phyloP scores from a whole-genome alignment of 2,113 vertebrate genomes.

The Uropsilus gracilis region DNA sequence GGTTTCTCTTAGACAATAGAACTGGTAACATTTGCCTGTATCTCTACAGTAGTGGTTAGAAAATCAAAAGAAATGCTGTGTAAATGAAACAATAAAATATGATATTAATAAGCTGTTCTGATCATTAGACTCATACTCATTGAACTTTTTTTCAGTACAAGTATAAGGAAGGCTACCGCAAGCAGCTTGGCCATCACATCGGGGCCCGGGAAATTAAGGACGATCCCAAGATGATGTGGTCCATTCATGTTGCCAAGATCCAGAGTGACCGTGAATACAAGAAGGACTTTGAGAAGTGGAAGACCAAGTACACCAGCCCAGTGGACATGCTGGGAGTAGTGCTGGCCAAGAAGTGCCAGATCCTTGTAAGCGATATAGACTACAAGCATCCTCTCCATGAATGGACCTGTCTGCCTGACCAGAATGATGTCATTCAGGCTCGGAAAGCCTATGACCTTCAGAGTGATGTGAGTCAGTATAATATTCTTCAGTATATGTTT shows the following conservation, averaged over 20 bases:
- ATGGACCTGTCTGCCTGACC: constrained; percentile 94
- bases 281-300: constrained; percentile 93
- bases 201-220: constrained; percentile 89
- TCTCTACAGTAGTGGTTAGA: background rate
- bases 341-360: constrained; percentile 94
- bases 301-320: constrained; percentile 92
- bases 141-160: constrained; percentile 88
- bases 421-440: constrained; percentile 92
- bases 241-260: constrained; percentile 89
- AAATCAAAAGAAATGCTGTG: constrained; percentile 4
- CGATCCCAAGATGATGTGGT: constrained; percentile 90
- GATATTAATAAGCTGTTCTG: background rate
- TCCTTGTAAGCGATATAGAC: constrained; percentile 90
- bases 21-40: background rate
- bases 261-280: constrained; percentile 93
- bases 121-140: background rate
- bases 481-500: background rate
- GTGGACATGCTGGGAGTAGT: constrained; percentile 92
- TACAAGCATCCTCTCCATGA: constrained; percentile 92
- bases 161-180: constrained; percentile 91
- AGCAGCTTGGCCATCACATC: constrained; percentile 93
- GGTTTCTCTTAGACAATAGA: background rate
- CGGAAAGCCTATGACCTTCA: constrained; percentile 92
- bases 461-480: constrained; percentile 90
- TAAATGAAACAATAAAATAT: background rate